Evolutionary conservation across 2,888 invertebrate genomes (phyloP), one percentile per base, ranked within the genome.

Genomic region (Thumatha senex): DNA sequence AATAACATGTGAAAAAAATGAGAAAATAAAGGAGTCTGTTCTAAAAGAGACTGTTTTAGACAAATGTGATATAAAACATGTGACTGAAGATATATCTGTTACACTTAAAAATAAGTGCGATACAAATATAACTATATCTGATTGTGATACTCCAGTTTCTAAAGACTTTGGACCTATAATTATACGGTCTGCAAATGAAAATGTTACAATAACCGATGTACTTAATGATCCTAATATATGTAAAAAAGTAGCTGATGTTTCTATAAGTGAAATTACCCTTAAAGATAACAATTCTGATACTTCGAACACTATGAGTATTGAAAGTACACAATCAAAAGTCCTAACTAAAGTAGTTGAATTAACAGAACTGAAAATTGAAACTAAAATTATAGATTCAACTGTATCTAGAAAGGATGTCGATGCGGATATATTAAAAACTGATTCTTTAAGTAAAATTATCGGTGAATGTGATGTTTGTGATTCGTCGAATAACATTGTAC

Each of bases 1-100:
- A n/a, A 18, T 34, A 18, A 36, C 47, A 3, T 40, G 44, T 30
- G 51, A 47, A 31, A 43, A 52, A 31, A 40, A 40, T 35, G 43
- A 13, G n/a, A 47, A 48, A 40, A 14, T 48, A 31, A 40, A 47
- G 13, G 42, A 38, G 13, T 36, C 35, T 9, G 38, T 46, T 35
- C 9, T 38, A 10, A 15, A 13, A 47, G 35, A 47, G 13, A 33
- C 31, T 46, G 39, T 33, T 41, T 1, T 33, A 33, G 41, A 35
- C 7, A 38, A 42, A 42, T 31, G 7, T 38, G 42, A 48, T 39
- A 39, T 39, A 18, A 31, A 31, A 31, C 9, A 39, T 11, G 13
- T 18, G 13, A 12, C 35, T 33, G 15, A 39, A 38, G 8, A 15
- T 12, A 14, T 30, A 7, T n/a, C 14, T 45, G 35, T n/a, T 35